A percentile compares a stretch with the other conserved stretches of the same genome.
Evolutionary conservation across 2,113 vertebrate genomes (phyloP).

Genomic region (Mormyrus iriodes): DNA sequence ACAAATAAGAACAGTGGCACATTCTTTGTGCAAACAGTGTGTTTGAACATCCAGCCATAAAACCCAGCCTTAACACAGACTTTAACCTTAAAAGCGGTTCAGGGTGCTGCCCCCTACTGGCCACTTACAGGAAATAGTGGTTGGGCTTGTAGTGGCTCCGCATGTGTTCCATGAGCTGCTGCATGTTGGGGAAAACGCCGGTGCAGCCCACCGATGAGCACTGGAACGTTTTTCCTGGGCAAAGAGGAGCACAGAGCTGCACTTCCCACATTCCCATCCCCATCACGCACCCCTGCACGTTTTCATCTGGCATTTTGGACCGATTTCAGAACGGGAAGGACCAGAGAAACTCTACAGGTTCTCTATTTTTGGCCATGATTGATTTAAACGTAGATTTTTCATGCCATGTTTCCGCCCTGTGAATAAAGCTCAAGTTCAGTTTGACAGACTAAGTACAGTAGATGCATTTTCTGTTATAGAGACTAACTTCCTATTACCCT

Average conservation of each 20-base stretch:
- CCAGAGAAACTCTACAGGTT: not conserved
- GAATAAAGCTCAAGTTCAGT: not conserved
- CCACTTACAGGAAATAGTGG: constrained; percentile 86
- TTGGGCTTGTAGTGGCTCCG: constrained; percentile 91
- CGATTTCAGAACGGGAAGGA: not conserved
- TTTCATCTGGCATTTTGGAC: not conserved
- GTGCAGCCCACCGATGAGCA: constrained; percentile 73
- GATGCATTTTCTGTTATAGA: not conserved
- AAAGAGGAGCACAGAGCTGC: not conserved
- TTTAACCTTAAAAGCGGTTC: not conserved
- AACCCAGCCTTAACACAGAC: not conserved
- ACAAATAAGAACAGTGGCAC: not conserved
- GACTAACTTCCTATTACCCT: not conserved
- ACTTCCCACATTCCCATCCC: not conserved
- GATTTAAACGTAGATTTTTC: not conserved
- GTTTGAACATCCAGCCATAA: not conserved
- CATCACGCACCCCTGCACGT: not conserved
- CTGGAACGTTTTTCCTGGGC: constrained; percentile 68
- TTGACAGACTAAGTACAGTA: not conserved
- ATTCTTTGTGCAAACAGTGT: not conserved
- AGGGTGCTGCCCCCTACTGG: not conserved
- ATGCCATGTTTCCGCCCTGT: not conserved
- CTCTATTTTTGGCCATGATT: not conserved
- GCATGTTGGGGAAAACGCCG: constrained; percentile 80
- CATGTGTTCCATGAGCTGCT: constrained; percentile 82